Percentiles rank a stretch among this genome's conserved stretches.
Evolutionary conservation across 1,140 invertebrate species (phyloP).

Genomic region (Oryctes rhinoceros): DNA sequence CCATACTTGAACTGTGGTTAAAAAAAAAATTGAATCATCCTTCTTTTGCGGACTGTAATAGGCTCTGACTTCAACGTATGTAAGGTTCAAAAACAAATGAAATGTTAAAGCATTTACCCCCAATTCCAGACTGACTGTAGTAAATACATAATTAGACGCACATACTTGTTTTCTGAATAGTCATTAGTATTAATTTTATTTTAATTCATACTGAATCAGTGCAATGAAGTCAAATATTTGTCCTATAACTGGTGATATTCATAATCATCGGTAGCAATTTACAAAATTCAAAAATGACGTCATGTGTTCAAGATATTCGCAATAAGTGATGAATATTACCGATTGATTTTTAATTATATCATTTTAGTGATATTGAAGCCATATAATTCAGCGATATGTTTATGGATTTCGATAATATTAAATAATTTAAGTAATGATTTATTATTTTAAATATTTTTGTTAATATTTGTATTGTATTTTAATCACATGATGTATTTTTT

Average conservation of each 20-base stretch:
- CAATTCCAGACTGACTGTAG: neutral
- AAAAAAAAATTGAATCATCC: neutral
- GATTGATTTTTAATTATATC: neutral
- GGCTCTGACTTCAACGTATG: neutral
- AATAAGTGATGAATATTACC: conserved; percentile 29
- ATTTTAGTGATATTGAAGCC: conserved; percentile 38
- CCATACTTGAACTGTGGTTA: neutral
- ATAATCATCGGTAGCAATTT: neutral
- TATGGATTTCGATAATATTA: conserved; percentile 38
- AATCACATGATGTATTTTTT: conserved; percentile 36
- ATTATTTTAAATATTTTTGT: conserved; percentile 24
- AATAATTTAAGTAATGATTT: neutral
- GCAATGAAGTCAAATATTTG: conserved; percentile 21
- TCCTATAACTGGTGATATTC: neutral
- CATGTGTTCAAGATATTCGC: conserved; percentile 3
- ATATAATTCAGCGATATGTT: conserved; percentile 38
- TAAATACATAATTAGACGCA: conserved; percentile 6
- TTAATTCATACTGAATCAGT: conserved; percentile 29
- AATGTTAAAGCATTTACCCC: neutral
- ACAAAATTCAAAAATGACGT: neutral
- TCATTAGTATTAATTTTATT: neutral
- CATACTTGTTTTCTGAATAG: conserved; percentile 14
- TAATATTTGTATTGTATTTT: conserved; percentile 40
- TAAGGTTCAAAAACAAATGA: conserved; percentile 1
- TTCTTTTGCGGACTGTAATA: neutral